Base-by-base conservation (phyloP, 2,797 vertebrate species). In the Ceryle rudis region DNA sequence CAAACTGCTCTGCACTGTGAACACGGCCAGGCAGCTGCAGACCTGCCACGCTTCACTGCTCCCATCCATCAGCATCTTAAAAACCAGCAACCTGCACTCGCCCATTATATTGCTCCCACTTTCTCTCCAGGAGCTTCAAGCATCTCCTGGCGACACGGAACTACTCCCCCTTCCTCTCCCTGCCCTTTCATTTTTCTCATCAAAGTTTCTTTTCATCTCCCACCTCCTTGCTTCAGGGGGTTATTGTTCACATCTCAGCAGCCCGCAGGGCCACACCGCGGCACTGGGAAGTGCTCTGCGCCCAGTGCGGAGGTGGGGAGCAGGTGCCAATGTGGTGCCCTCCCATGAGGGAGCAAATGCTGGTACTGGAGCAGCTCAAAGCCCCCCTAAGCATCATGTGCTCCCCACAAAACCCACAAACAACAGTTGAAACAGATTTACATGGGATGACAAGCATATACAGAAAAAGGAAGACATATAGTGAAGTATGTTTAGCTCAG, bases 201-300 rank as follows among this genome's bases (percentile, higher is more conserved):
- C 17, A 60, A 92, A 85, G 86, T 62, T 86, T 42, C 92, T 82
- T 95, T 96, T 80, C 60, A 70, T 65, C 75, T 82, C 86, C 82
- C 42, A 5, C 86, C 78, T 93, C 84, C 65, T 90, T 52, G 54
- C 73, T 93, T 54, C 16, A 1, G 29, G 49, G 44, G 69, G 71
- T 65, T 70, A n/a, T 67, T 88, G 70, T 52, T 93, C 64, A 11
- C 54, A 55, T 80, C 77, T 71, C 4, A 7, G 26, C 83, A 41
- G 54, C 67, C 46, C 0, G 0, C 77, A 73, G 80, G 80, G 82
- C n/a, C 1, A 1, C 7, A 10, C 14, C 0, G 1, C 64, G 44
- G n/a, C 0, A 5, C 81, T 19, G 52, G 64, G 77, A 80, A 77
- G 25, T 8, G 58, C 51, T 77, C 31, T 14, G 25, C 25, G 13